phyloP scores from a whole-genome alignment of 2,888 invertebrate species.

The Rhingia rostrata region DNA sequence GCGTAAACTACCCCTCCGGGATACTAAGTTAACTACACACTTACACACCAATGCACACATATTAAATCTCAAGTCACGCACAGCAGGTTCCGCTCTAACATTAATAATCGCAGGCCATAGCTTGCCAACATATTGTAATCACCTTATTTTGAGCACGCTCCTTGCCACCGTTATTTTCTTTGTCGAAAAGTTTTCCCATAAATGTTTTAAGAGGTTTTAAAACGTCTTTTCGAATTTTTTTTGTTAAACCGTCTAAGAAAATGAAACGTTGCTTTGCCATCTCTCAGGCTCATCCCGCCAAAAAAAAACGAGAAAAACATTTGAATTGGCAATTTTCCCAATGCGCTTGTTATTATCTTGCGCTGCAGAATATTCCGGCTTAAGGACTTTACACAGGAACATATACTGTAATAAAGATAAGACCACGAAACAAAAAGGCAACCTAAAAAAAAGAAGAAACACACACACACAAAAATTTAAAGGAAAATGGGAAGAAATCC shows the following conservation, averaged over 20 bases:
- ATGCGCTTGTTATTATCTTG: constrained; percentile 79
- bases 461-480: neutral
- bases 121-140: constrained; percentile 25
- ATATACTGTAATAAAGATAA: constrained; percentile 64
- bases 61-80: no score
- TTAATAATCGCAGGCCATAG: no score
- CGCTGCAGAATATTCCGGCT: constrained; percentile 70
- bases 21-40: no score
- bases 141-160: constrained; percentile 28
- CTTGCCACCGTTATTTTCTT: constrained; percentile 1
- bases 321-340: constrained; percentile 82
- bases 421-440: constrained; percentile 63
- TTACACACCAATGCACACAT: no score
- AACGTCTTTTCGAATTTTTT: constrained; percentile 48
- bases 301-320: constrained; percentile 75
- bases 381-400: constrained; percentile 55
- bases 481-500: constrained; percentile 45
- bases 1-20: no score
- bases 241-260: constrained; percentile 25
- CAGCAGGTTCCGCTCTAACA: no score
- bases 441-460: constrained; percentile 6
- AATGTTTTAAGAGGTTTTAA: constrained; percentile 50
- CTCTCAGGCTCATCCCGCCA: constrained; percentile 59
- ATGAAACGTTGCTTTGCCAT: constrained; percentile 17
- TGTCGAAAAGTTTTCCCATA: constrained; percentile 30